Conservation (phyloP, 2,888 invertebrate genomes). For the Eristalis tenax region DNA sequence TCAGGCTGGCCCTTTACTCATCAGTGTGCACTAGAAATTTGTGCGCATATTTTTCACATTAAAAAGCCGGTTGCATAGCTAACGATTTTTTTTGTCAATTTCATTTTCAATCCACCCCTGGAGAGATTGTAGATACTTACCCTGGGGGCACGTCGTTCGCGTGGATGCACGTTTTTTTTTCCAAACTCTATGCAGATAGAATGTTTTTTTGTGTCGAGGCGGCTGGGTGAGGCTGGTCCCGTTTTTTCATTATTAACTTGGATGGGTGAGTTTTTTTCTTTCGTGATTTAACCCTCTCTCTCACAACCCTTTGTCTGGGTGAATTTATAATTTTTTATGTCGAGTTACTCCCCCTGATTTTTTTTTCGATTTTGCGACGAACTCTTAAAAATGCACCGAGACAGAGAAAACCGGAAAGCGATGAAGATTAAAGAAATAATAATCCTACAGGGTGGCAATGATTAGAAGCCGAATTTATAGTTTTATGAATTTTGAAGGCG, state of each 20-base stretch:
- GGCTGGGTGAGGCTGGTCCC: slow-evolving; percentile 30
- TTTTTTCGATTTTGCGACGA: slow-evolving; percentile 58
- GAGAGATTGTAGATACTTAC: slow-evolving; percentile 29
- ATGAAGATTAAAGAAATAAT: slow-evolving; percentile 16
- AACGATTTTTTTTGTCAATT: slow-evolving; percentile 62
- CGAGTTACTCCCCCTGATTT: slow-evolving; percentile 51
- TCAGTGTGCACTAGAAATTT: slow-evolving; percentile 45
- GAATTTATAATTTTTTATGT: slow-evolving; percentile 72
- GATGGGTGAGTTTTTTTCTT: slow-evolving; percentile 72
- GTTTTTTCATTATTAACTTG: slow-evolving; percentile 77
- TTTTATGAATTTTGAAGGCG: neutral
- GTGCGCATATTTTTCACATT: slow-evolving; percentile 80
- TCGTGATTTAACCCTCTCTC: slow-evolving; percentile 72
- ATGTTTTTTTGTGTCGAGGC: slow-evolving; percentile 45
- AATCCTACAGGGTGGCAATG: slow-evolving; percentile 20
- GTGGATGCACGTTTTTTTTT: slow-evolving; percentile 49
- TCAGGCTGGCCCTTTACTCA: slow-evolving; percentile 30
- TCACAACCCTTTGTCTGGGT: slow-evolving; percentile 78
- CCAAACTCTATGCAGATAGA: slow-evolving; percentile 56
- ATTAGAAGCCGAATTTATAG: neutral
- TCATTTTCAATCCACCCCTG: slow-evolving; percentile 52
- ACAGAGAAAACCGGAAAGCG: slow-evolving; percentile 19
- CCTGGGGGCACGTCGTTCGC: slow-evolving; percentile 29
- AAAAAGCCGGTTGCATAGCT: slow-evolving; percentile 73
- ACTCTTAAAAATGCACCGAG: slow-evolving; percentile 49